Evolutionary conservation across 2,888 invertebrate genomes (phyloP).

Genomic region (Panorpa germanica): DNA sequence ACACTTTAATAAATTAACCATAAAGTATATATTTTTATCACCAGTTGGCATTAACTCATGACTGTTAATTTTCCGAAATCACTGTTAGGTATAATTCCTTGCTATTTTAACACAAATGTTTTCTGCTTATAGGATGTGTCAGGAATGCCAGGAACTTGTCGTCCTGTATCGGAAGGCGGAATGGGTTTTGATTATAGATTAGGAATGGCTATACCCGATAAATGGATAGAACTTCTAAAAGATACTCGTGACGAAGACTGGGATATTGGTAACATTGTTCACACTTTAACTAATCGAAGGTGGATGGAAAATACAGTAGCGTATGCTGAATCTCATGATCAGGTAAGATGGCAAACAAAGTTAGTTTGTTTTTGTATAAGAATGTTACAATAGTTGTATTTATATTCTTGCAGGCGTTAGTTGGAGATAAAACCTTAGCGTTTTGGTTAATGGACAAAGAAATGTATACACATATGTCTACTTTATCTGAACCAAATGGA

Average conservation of each 20-base stretch:
- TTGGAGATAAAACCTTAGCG: constrained; percentile 96
- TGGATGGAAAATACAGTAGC: constrained; percentile 96
- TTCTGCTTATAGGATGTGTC: constrained; percentile 61
- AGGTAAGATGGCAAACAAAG: constrained; percentile 39
- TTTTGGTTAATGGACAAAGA: constrained; percentile 99
- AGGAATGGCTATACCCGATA: constrained; percentile 98
- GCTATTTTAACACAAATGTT: too few relatives aligned
- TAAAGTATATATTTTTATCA: too few relatives aligned
- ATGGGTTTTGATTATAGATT: constrained; percentile 95
- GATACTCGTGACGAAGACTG: constrained; percentile 79
- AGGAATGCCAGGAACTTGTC: constrained; percentile 94
- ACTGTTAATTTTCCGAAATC: too few relatives aligned
- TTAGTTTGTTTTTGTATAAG: background rate
- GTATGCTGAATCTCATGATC: constrained; percentile 96
- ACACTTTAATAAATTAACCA: too few relatives aligned
- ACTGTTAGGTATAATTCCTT: too few relatives aligned
- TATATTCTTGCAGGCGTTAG: constrained; percentile 43
- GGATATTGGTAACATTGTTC: constrained; percentile 79
- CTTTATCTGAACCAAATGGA: constrained; percentile 39
- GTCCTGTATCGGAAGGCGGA: constrained; percentile 86
- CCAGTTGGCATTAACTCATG: too few relatives aligned
- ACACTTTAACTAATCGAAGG: constrained; percentile 82
- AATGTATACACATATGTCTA: constrained; percentile 95
- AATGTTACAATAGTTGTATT: too few relatives aligned
- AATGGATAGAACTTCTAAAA: constrained; percentile 89